Evolutionary conservation across 2,888 invertebrate genomes (phyloP), one percentile per base, ranked within the genome.

Genomic region (Campaea margaritaria): DNA sequence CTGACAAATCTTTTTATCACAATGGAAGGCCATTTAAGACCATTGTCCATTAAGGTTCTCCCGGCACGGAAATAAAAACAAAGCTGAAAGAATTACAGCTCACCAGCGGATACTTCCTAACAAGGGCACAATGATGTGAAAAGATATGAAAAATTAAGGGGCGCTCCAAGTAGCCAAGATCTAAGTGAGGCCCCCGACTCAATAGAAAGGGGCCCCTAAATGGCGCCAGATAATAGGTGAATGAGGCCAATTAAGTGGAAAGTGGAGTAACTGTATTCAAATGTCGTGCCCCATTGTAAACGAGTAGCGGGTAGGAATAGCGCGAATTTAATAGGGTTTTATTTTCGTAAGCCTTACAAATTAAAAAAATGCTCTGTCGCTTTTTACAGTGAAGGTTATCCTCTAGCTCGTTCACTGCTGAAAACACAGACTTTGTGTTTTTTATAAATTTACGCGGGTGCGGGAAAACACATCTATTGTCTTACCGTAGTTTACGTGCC

Each of bases 171-270:
- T 28, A 27, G 36, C 36, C 36, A 59, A 59, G 58, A 53, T 54
- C 53, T 28, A 36, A 45, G 43, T 52, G 58, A 15, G 28, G 44
- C 27, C 41, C 14, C 21, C 12, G 27, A 28, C 28, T 55, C 47
- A 57, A 36, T 27, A 9, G 44, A 34, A 38, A 14, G 36, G 42
- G 51, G 31, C 31, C 27, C 45, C 41, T 16, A 65, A 65, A 66
- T 63, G 58, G 53, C 3, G 46, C 15, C 41, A 53, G 60, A 66
- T 66, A 63, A 63, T 63, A 61, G 63, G 46, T 56, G 60, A 61
- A 61, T 48, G 47, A 42, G 41, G 66, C 56, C 58, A 66, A 63
- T 66, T 66, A 66, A 58, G 58, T 60, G 60, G 50, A 63, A 62
- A 60, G 42, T 62, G 59, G 58, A 60, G 56, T 66, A 52, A 66